Evolutionary conservation across 2,888 invertebrate species (phyloP).

Genomic region (Eurytoma adleriae): DNA sequence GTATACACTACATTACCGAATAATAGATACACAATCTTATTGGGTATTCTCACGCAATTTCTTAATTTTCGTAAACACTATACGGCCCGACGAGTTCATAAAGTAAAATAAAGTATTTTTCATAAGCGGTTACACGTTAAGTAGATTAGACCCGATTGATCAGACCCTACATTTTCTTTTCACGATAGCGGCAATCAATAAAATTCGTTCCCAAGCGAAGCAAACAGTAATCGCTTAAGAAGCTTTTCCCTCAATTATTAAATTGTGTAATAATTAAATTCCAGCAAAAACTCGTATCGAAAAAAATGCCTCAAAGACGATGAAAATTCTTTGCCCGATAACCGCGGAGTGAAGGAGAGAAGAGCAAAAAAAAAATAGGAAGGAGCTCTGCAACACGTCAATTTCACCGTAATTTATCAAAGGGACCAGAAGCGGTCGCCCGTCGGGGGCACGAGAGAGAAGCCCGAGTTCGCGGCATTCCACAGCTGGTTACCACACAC

Average conservation of each 20-base stretch:
- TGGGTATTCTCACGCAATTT: background rate
- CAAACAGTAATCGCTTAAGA: no score
- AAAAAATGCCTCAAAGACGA: background rate
- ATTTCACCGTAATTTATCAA: constrained; percentile 5
- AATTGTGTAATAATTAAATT: no score
- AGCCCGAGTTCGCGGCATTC: constrained; percentile 5
- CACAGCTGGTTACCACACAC: background rate
- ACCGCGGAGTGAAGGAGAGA: background rate
- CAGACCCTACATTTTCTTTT: no score
- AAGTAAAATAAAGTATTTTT: background rate
- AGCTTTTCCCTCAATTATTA: no score
- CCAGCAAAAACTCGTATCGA: no score
- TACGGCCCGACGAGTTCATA: background rate
- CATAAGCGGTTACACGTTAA: no score
- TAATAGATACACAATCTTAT: background rate
- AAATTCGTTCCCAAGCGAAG: no score
- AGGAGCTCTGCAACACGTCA: background rate
- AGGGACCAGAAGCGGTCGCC: background rate
- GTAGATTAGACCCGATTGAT: no score
- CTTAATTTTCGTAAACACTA: background rate
- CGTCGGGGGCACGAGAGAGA: background rate
- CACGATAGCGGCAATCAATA: no score
- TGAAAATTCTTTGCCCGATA: background rate
- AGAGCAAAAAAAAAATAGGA: background rate
- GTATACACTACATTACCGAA: no score